A percentile compares a stretch with the other conserved stretches of the same genome.
phyloP scores from a whole-genome alignment of 2,797 vertebrate species.

The Botia almorhae region DNA sequence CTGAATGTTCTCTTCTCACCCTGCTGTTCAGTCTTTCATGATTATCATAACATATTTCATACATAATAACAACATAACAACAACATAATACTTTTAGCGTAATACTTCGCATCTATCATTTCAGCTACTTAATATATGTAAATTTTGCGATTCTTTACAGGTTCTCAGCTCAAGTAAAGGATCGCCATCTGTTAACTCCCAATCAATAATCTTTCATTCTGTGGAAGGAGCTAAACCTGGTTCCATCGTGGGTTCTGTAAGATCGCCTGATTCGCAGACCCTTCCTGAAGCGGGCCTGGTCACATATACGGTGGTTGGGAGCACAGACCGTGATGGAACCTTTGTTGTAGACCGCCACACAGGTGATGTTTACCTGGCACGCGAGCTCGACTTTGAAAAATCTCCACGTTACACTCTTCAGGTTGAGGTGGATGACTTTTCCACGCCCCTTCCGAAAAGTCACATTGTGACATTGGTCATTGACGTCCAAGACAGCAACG shows the following conservation, averaged over 20 bases:
- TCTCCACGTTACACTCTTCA: constrained; percentile 83
- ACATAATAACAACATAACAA: too few relatives aligned
- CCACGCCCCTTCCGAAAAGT: constrained; percentile 78
- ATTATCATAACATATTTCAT: constrained; percentile 34
- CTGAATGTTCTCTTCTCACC: background rate
- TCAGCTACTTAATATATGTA: background rate
- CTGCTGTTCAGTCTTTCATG: too few relatives aligned
- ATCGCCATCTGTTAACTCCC: constrained; percentile 75
- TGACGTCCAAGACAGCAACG: constrained; percentile 90
- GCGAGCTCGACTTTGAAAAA: constrained; percentile 88
- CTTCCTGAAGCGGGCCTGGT: constrained; percentile 70
- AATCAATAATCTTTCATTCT: constrained; percentile 81
- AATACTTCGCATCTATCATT: background rate
- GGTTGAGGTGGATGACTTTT: constrained; percentile 87
- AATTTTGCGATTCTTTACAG: constrained; percentile 63
- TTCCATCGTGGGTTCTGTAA: constrained; percentile 87
- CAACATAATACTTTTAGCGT: too few relatives aligned
- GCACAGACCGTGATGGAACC: constrained; percentile 83
- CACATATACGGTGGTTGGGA: constrained; percentile 87
- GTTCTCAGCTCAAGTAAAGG: constrained; percentile 78
- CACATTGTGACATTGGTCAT: constrained; percentile 86
- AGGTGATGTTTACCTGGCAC: constrained; percentile 86
- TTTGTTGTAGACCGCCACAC: constrained; percentile 88
- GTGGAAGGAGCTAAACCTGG: constrained; percentile 87
- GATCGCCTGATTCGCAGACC: constrained; percentile 67